phyloP scores from a whole-genome alignment of 2,888 invertebrate genomes.

The Drosophila koepferae region DNA sequence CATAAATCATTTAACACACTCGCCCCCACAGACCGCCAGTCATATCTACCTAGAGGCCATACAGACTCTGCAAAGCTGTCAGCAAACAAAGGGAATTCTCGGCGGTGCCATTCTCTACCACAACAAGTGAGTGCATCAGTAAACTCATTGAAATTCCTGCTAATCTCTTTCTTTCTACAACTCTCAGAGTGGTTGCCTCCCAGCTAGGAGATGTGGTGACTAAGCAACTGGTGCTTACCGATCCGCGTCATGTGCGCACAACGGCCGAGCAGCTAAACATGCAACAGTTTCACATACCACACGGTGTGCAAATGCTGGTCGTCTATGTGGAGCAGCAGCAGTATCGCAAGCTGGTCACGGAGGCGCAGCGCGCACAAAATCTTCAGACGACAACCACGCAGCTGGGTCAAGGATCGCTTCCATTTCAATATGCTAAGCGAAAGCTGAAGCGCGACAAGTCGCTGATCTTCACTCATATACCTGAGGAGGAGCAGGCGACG shows the following conservation, averaged over 20 bases:
- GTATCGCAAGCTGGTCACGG: constrained; percentile 86
- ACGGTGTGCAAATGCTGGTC: constrained; percentile 92
- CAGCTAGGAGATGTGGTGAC: constrained; percentile 91
- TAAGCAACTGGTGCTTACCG: constrained; percentile 92
- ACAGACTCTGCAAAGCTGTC: constrained; percentile 93
- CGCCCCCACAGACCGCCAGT: constrained; percentile 90
- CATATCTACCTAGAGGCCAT: constrained; percentile 94
- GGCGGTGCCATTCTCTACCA: constrained; percentile 95
- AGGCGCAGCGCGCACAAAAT: constrained; percentile 85
- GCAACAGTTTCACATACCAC: constrained; percentile 90
- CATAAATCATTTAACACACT: not conserved
- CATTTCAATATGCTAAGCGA: constrained; percentile 83
- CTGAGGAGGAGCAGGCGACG: constrained; percentile 87
- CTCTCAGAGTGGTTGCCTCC: constrained; percentile 90
- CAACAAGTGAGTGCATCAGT: constrained; percentile 89
- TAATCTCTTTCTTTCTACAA: not conserved
- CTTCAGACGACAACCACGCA: constrained; percentile 79
- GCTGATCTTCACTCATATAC: constrained; percentile 92
- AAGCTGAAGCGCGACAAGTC: constrained; percentile 92
- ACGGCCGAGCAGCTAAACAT: constrained; percentile 89
- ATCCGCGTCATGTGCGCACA: constrained; percentile 93
- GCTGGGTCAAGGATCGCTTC: constrained; percentile 71
- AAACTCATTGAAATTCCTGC: not conserved
- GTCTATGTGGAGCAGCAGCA: constrained; percentile 90
- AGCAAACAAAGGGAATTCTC: constrained; percentile 91